Evolutionary conservation across 2,888 invertebrate genomes (phyloP).

Genomic region (Napeogenes sylphis): DNA sequence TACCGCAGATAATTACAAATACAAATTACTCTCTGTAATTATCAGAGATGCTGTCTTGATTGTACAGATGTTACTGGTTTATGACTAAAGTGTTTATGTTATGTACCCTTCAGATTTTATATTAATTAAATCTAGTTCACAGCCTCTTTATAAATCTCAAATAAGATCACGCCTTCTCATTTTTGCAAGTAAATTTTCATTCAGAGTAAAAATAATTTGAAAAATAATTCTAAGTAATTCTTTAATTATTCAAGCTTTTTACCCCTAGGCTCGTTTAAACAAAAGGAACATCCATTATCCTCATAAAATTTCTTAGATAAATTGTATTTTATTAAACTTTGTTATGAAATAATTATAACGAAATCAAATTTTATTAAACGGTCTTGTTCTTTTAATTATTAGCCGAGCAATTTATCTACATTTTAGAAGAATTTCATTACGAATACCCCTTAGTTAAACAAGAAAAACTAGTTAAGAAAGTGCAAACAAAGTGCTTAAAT

Average conservation of each 20-base stretch:
- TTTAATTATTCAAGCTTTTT: conserved; percentile 9
- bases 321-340: conserved; percentile 15
- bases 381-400: neutral
- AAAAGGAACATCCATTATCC: conserved; percentile 16
- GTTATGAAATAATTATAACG: neutral
- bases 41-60: conserved; percentile 25
- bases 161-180: no score
- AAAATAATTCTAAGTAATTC: neutral
- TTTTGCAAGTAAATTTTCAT: no score
- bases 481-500: conserved; percentile 39
- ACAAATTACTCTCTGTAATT: conserved; percentile 29
- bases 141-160: no score
- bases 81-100: neutral
- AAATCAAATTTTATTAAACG: neutral
- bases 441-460: conserved; percentile 24
- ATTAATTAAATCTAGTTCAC: no score
- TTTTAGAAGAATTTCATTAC: conserved; percentile 25
- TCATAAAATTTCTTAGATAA: conserved; percentile 10
- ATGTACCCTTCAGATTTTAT: neutral
- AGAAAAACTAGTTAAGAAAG: conserved; percentile 33
- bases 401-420: neutral
- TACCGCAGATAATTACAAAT: conserved; percentile 30
- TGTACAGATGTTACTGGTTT: conserved; percentile 12
- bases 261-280: conserved; percentile 6
- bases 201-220: neutral